Evolutionary conservation across 1,140 invertebrate genomes (phyloP).

Genomic region (Aphaenogaster ashmeadi): DNA sequence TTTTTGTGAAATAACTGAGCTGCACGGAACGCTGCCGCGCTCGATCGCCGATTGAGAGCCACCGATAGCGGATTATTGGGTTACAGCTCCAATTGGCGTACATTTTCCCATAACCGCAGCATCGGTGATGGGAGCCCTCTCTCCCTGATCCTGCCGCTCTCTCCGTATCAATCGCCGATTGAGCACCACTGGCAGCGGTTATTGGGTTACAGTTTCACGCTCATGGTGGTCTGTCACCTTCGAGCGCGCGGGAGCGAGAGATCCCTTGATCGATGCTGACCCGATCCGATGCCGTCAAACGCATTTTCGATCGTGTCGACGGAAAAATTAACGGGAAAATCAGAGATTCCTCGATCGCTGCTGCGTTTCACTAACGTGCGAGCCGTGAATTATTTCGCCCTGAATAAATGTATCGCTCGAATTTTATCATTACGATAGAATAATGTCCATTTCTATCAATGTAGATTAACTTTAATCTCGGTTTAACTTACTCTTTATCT

Average conservation of each 20-base stretch:
- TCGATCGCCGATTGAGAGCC: neutral
- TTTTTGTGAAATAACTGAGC: neutral
- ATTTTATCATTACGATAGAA: neutral
- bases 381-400: neutral
- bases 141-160: neutral
- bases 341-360: neutral
- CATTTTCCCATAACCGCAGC: constrained; percentile 34
- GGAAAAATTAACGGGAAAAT: constrained; percentile 5
- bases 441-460: too few relatives aligned
- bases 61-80: constrained; percentile 9
- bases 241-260: constrained; percentile 29
- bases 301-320: neutral
- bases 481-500: too few relatives aligned
- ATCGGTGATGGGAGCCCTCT: neutral
- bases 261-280: constrained; percentile 31
- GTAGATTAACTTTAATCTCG: too few relatives aligned
- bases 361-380: neutral
- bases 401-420: neutral
- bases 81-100: constrained; percentile 26
- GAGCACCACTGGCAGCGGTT: constrained; percentile 74
- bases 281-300: constrained; percentile 12
- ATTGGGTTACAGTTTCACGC: constrained; percentile 77
- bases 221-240: constrained; percentile 78
- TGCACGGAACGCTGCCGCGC: neutral
- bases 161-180: constrained; percentile 25